A percentile compares a stretch with the other conserved stretches of the same genome.
Conservation (phyloP, 2,797 vertebrate species). For the Gallinago stenura region DNA sequence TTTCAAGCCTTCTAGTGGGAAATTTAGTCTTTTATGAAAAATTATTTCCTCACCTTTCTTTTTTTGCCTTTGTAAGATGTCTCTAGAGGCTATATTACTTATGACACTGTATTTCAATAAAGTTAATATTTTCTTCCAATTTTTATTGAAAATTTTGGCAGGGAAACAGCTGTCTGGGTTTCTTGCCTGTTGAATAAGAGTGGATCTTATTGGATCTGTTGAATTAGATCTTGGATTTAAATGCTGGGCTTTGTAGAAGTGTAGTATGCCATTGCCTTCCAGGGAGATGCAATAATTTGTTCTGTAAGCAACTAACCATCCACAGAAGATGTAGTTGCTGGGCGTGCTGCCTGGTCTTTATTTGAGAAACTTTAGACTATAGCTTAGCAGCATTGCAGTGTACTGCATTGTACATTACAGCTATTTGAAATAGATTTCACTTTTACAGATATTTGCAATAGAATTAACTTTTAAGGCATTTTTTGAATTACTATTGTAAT, state of each 20-base stretch:
- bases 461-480: background rate
- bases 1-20: background rate
- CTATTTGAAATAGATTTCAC: background rate
- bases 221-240: background rate
- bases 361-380: background rate
- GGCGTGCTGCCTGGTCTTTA: background rate
- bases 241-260: background rate
- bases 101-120: background rate
- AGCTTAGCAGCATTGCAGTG: background rate
- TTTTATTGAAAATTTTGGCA: background rate
- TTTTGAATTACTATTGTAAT: background rate
- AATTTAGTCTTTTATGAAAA: background rate
- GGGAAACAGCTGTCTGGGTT: background rate
- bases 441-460: background rate
- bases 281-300: background rate
- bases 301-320: rapidly evolving
- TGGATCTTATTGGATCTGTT: too few species aligned
- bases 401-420: background rate
- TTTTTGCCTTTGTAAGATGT: background rate
- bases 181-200: background rate
- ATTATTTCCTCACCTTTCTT: background rate
- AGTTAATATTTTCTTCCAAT: background rate
- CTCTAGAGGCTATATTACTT: background rate
- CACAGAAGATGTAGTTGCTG: background rate
- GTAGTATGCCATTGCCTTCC: background rate